Evolutionary conservation across 2,797 vertebrate species (phyloP), one percentile per base, ranked within the genome.

Genomic region (Sardinella longiceps): DNA sequence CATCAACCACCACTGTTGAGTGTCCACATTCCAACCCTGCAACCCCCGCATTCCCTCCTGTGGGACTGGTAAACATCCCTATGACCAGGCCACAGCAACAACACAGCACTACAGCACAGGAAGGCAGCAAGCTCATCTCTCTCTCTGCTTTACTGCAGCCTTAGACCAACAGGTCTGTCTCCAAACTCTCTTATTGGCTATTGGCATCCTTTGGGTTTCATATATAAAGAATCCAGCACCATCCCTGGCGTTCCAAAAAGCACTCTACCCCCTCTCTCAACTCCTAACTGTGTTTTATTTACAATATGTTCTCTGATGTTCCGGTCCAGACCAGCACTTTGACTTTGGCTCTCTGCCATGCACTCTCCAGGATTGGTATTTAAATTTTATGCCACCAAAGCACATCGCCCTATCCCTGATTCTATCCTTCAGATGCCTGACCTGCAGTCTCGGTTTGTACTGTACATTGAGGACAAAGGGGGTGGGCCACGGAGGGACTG

Each of bases 321-420:
- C 11, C 46, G 12, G 7, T 48, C 11, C 46, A 48, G 7, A 10
- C 46, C 46, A 14, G 30, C 15, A 48, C 14, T 37, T 70, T 88
- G 85, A 51, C 82, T 56, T 56, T 11, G 30, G 81, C 11, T 60
- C 51, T 9, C 5, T 43, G 9, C 37, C 37, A 70, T 82, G 56
- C 83, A 80, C 86, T 84, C 20, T 85, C 28, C 39, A 56, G 80
- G n/a, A 60, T 88, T 74, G 37, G 81, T 77, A 74, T 1, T 77
- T 23, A 10, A 77, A 43, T 77, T 30, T 66, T 15, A 81, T 25
- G 12, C 43, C 25, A 56, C 14, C 30, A n/a, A 23, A 81, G 60
- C 15, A 81, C 46, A 84, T 51, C 77, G 33, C n/a, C 15, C n/a
- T n/a, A n/a, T n/a, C n/a, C n/a, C 45, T 43, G n/a, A 46, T 60